Evolutionary conservation across 1,140 invertebrate species (phyloP).

Genomic region (Nasonia giraulti): DNA sequence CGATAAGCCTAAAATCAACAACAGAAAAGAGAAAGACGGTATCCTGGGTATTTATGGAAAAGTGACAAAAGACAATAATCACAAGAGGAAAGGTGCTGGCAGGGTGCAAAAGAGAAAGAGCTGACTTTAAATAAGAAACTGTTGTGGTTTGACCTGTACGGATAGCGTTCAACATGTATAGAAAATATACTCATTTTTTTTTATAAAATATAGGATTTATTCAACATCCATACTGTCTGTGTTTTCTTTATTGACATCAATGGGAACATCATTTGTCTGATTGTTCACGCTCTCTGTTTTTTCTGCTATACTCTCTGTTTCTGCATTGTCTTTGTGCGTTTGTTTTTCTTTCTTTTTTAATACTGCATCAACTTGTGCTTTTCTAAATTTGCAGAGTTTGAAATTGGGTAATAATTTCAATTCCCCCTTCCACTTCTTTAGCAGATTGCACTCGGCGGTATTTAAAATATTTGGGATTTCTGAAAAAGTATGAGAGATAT

Average conservation of each 20-base stretch:
- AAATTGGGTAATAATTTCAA: conserved; percentile 80
- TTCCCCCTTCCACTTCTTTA: conserved; percentile 82
- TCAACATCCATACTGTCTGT: conserved; percentile 25
- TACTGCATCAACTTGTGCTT: conserved; percentile 70
- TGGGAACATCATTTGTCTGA: background rate
- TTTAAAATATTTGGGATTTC: conserved; percentile 81
- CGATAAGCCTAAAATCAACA: conserved; percentile 46
- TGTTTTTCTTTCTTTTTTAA: conserved; percentile 49
- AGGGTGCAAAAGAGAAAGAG: conserved; percentile 49
- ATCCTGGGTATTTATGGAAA: conserved; percentile 60
- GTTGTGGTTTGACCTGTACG: background rate
- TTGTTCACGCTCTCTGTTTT: background rate
- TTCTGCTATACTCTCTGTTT: background rate
- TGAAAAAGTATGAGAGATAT: conserved; percentile 57
- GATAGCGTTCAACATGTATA: background rate
- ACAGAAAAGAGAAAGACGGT: conserved; percentile 51
- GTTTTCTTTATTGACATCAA: background rate
- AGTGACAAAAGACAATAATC: conserved; percentile 53
- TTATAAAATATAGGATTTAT: conserved; percentile 11
- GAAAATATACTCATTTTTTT: background rate
- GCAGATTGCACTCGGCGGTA: conserved; percentile 74
- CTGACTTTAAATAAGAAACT: background rate
- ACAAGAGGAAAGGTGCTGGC: conserved; percentile 47
- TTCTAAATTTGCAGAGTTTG: conserved; percentile 78
- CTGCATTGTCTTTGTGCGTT: conserved; percentile 26